Evolutionary conservation across 2,113 vertebrate genomes (phyloP), one percentile per base, ranked within the genome.

Genomic region (Amphiprion percula): DNA sequence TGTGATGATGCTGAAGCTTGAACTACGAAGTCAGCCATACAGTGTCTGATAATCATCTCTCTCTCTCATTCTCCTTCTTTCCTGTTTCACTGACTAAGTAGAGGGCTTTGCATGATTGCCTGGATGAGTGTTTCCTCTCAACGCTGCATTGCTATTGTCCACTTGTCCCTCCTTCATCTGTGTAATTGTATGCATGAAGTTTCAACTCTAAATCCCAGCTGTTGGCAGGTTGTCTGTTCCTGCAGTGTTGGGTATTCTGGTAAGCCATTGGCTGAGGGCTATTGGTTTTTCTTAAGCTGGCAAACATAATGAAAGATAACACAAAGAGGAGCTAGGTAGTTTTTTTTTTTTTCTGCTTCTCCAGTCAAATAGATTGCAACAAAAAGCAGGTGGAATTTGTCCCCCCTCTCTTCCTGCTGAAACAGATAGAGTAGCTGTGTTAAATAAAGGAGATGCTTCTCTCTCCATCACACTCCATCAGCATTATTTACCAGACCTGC

Each of bases 401-500:
- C 86, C 82, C 82, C 82, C 82, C 60, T 68, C 85, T 87, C 76
- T 80, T 64, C 62, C 39, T 24, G 30, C 84, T 82, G 74, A 89
- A 91, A 88, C 71, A 79, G 88, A 93, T 89, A 88, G 85, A 87
- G 88, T 90, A 74, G 75, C 88, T 89, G 85, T 88, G 85, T 84
- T 56, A 83, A 91, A 92, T 93, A 91, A 94, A 92, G 91, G 91
- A 88, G 86, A 88, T 76, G 90, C 92, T 91, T 85, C 91, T 88
- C 91, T 82, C 92, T 87, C 87, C 93, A 91, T 93, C 84, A 74
- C 88, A 90, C 93, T 94, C 92, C 90, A 93, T 94, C 91, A 92
- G 91, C 90, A 91, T 91, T 92, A 91, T 94, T 94, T 91, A 91
- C 88, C 91, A 91, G 92, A 92, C 90, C 92, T 94, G 93, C 94